Evolutionary conservation across 2,113 vertebrate species (phyloP), one percentile per base, ranked within the genome.

Genomic region (Grammatotria lemairii): DNA sequence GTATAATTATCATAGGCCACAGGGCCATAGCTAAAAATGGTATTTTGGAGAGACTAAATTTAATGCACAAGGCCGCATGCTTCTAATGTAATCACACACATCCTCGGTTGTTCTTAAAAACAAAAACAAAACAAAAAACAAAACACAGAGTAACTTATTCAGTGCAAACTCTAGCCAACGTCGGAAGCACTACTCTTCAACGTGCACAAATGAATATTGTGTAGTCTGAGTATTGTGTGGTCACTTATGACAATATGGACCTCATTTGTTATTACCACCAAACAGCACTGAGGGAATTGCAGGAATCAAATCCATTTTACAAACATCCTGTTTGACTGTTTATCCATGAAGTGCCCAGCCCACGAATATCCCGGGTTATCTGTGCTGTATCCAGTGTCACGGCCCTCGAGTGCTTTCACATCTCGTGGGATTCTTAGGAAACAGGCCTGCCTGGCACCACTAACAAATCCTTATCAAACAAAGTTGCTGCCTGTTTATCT

Each of bases 381-480:
- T 90, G 83, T 10, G 70, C 42, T 33, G 55, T 87, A 68, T 87
- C 84, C 91, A 89, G 84, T 63, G 53, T 45, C 81, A 60, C 2
- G 57, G 89, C 84, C 86, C 88, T 92, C 23, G 28, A 87, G 31
- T 70, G 23, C 82, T 60, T 82, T 80, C 63, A 75, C 13, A 40
- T 86, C 85, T 82, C 84, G 1, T 14, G 86, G 78, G 88, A 83
- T 47, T 63, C 40, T 73, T 35, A n/a, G 40, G 73, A 26, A 82
- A 88, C 45, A 80, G 28, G 63, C 75, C 55, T 14, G 63, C 53
- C 78, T 75, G 42, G 81, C 83, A 91, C 40, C 33, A 85, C 65
- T 58, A 86, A 65, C 85, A 70, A 84, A 84, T 88, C 73, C 88
- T 90, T 88, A 91, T 94, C 88, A 78, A 89, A 92, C 89, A 7